Percentiles rank a stretch among this genome's conserved stretches.
Conservation (phyloP, 23 tunicate genomes). For the Oikopleura vanhoeffeni region DNA sequence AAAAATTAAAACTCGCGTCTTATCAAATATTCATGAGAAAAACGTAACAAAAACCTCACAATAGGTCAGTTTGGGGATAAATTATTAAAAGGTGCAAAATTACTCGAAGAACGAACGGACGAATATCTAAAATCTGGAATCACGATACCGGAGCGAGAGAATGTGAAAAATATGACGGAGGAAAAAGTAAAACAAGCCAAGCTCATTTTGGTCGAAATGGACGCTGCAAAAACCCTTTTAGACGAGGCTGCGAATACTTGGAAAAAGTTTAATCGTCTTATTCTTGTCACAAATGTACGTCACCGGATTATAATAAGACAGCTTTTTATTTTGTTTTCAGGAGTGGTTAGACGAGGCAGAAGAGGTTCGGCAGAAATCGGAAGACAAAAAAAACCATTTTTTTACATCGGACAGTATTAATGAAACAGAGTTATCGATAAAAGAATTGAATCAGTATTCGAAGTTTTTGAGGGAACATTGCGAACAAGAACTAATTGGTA, state of each 20-base stretch:
- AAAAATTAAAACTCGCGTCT: no score
- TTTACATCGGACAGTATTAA: not conserved
- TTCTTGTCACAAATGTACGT: not conserved
- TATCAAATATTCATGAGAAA: no score
- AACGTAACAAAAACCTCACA: not conserved
- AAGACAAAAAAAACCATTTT: not conserved
- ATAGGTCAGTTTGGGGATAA: slow-evolving; percentile 5
- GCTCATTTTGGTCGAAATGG: not conserved
- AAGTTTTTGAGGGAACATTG: not conserved
- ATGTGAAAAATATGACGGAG: slow-evolving; percentile 4
- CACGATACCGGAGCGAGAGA: not conserved
- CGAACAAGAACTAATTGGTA: not conserved
- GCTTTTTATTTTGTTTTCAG: not conserved
- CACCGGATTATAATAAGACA: no score
- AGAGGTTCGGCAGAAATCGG: not conserved
- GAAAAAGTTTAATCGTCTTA: not conserved
- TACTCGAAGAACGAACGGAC: not conserved
- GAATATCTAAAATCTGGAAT: not conserved
- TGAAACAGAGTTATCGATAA: not conserved
- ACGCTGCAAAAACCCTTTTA: not conserved
- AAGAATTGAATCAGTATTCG: not conserved
- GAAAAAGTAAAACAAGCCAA: not conserved
- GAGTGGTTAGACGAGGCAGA: slow-evolving; percentile 10
- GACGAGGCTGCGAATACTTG: not conserved
- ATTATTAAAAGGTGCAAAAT: not conserved